Base-by-base conservation (phyloP, 2,888 invertebrate genomes). In the Aradus depressus region DNA sequence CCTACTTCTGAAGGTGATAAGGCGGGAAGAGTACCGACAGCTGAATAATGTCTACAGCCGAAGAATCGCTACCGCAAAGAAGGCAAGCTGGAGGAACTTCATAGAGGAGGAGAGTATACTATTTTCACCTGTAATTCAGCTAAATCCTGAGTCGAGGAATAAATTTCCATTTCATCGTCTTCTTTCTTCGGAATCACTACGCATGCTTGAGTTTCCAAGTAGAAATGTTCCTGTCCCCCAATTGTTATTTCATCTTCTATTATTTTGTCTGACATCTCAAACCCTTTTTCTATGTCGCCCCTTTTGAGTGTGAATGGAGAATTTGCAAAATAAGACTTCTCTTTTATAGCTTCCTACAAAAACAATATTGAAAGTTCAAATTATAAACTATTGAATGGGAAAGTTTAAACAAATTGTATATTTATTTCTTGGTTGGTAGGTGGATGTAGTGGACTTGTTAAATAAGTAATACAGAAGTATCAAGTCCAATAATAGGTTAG, bases 191-290 rank as follows among this genome's bases (percentile, higher is more conserved):
- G 87, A 39, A 83, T 69, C 0, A 76, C 86, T 52, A 84, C 69
- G 2, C 78, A 69, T 1, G 77, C 77, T 56, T 87, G 79, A 0
- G 95, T 90, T 69, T 97, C 97, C 61, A 97, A 71, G 68, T 96
- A 97, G 67, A 97, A 95, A 66, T 97, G 97, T 65, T 96, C 96
- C 68, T 97, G 95, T 0, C 89, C 91, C 12, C 91, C 91, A 63
- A 87, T 82, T 51, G 81, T 72, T 38, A 79, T 72, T 59, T 84
- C 78, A 1, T 90, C 89, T 68, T 87, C 82, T 25, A 91, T 64
- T 12, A 85, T 68, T 64, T 84, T 76, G 31, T 83, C 80, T 12
- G 84, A 76, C 56, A 75, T 72, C 25, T 72, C 66, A 59, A 93
- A 81, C 0, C 74, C 82, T 47, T 70, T 64, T 5, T 80, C 77